Evolutionary conservation across 2,113 vertebrate genomes (phyloP).

Genomic region (Pica pica): DNA sequence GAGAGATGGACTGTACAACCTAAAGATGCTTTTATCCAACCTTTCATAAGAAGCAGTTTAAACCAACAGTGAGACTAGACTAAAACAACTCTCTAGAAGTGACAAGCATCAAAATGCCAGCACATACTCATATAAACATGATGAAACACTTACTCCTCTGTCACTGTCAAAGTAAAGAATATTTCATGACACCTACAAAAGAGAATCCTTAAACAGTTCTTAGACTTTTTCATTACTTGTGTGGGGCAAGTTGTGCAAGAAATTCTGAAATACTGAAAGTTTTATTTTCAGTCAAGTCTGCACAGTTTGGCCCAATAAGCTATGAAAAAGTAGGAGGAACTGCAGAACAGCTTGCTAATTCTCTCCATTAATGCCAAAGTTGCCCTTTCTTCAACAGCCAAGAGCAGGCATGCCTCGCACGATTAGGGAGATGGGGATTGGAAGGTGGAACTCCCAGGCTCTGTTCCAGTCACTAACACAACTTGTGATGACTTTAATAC

Average conservation of each 20-base stretch:
- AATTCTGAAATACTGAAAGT: slow-evolving; percentile 9
- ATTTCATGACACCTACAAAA: slow-evolving; percentile 38
- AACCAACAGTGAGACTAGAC: neutral
- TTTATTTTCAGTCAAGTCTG: slow-evolving; percentile 38
- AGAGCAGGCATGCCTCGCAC: neutral
- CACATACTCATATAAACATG: slow-evolving; percentile 1
- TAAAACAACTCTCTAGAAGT: neutral
- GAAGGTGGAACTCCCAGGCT: neutral
- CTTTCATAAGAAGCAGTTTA: neutral
- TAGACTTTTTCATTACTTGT: neutral
- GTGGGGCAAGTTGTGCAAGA: neutral
- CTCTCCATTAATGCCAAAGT: slow-evolving; percentile 20
- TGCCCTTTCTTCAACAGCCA: slow-evolving; percentile 15
- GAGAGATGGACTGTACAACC: neutral
- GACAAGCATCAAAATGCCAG: slow-evolving; percentile 10
- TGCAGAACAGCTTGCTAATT: slow-evolving; percentile 31
- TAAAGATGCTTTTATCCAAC: neutral
- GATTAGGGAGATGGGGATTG: neutral
- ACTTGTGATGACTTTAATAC: neutral
- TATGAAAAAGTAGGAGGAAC: slow-evolving; percentile 40
- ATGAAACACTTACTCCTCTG: slow-evolving; percentile 15
- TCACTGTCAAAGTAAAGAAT: slow-evolving; percentile 33
- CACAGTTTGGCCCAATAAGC: neutral
- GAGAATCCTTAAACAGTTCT: slow-evolving; percentile 41
- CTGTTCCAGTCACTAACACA: neutral